These are phyloP conservation scores for Clarias platycephalus DNA, from an alignment of 2,797 vertebrate genomes.

Conservation along the genomic window DNA sequence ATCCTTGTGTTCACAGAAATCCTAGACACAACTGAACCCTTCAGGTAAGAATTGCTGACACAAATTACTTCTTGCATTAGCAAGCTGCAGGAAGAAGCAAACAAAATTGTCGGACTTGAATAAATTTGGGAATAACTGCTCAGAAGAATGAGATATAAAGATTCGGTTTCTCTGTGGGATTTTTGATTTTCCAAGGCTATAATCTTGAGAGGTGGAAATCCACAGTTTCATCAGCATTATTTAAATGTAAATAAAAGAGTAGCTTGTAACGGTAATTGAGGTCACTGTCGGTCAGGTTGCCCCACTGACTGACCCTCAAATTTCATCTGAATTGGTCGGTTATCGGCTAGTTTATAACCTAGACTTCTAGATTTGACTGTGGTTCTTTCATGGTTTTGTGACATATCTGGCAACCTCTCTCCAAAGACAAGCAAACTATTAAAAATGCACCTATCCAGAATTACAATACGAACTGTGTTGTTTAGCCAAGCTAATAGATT, in stretches of 20 bases:
- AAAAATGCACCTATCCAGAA: neutral
- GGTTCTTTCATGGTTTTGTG: neutral
- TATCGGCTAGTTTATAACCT: too few relatives aligned
- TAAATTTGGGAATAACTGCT: conserved; percentile 47
- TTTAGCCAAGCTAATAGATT: neutral
- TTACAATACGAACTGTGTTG: neutral
- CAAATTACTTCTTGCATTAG: conserved; percentile 40
- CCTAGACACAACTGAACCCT: conserved; percentile 13
- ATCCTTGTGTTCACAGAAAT: neutral
- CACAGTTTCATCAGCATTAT: neutral
- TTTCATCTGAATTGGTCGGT: too few relatives aligned
- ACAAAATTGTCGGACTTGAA: conserved; percentile 48
- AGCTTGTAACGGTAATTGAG: too few relatives aligned
- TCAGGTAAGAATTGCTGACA: conserved; percentile 9
- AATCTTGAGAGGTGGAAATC: neutral
- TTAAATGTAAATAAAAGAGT: neutral
- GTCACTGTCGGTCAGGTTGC: too few relatives aligned
- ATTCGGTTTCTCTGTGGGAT: conserved; percentile 41
- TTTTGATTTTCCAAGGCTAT: neutral
- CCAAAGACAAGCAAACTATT: neutral
- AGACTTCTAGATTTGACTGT: neutral
- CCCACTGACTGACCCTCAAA: too few relatives aligned
- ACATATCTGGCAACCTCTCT: neutral
- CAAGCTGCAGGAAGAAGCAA: conserved; percentile 16
- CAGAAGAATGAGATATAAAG: conserved; percentile 36